Conservation (phyloP, 2,113 vertebrate species). For the Narcine bancroftii region DNA sequence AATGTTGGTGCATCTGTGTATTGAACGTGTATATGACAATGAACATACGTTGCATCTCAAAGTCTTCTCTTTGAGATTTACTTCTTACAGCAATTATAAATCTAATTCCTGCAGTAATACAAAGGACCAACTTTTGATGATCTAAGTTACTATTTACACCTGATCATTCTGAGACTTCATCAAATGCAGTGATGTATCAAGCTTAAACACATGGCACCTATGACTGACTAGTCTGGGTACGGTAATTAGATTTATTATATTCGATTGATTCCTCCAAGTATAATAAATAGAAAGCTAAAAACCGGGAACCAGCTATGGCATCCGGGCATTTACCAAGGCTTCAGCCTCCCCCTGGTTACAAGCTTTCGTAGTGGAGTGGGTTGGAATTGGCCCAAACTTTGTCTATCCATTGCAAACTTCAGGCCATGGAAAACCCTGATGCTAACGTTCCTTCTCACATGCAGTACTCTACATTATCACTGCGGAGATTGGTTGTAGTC, state of each 20-base stretch:
- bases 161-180: too few species aligned
- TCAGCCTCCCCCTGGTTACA: neutral
- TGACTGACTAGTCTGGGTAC: neutral
- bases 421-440: too few species aligned
- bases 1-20: too few species aligned
- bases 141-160: too few species aligned
- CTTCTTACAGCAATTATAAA: too few species aligned
- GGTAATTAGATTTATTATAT: neutral
- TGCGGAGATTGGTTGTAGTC: too few species aligned
- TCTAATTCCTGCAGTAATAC: neutral
- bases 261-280: neutral
- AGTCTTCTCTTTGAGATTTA: too few species aligned
- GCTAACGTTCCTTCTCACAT: too few species aligned
- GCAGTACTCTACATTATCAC: too few species aligned
- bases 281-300: neutral
- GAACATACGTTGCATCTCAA: too few species aligned
- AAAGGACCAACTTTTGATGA: neutral
- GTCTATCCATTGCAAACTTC: too few species aligned
- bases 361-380: neutral
- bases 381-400: neutral
- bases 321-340: neutral
- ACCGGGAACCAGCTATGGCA: neutral
- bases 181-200: neutral
- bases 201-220: neutral
- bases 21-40: too few species aligned